Evolutionary conservation across 1,140 invertebrate species (phyloP), one percentile per base, ranked within the genome.

Genomic region (Palaemon carinicauda): DNA sequence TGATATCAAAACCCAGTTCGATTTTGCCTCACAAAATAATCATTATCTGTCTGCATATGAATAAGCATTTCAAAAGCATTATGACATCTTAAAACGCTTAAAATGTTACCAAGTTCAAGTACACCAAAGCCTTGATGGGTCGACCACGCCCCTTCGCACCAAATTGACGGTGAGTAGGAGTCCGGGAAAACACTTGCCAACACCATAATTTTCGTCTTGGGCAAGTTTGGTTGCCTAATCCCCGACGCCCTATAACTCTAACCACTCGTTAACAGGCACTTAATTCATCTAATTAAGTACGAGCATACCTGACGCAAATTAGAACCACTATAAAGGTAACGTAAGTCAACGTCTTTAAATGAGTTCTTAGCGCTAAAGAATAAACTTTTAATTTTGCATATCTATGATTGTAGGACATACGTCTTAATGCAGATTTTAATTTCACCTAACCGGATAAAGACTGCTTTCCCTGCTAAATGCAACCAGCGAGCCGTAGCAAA

Each of bases 121-220:
- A 41, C 12, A 41, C 41, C 41, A 41, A 41, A 41, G 7, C 41
- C 12, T 12, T 41, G 41, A 41, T 41, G 51, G n/a, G 73, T 10
- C 73, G 51, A 75, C 73, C 73, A 75, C 73, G 73, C 73, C 73
- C 73, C 73, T 75, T 75, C 73, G 73, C 73, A 33, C 73, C 73
- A 75, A 75, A 75, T 75, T 75, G 73, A 75, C 73, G 73, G 73
- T 19, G 73, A 19, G 73, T 50, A 75, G 51, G 50, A n/a, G 73
- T 29, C 73, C 7, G 29, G 73, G 71, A 69, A 69, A 69, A 69
- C 65, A 29, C 24, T 27, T 15, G 73, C 33, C 33, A 50, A 9
- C 12, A n/a, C 33, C 14, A 41, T 51, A 69, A 69, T 27, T 51
- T 50, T 73, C 71, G 29, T 33, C 27, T 4, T 33, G 71, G 41